phyloP scores from a whole-genome alignment of 2,113 vertebrate species.

The Lota lota region DNA sequence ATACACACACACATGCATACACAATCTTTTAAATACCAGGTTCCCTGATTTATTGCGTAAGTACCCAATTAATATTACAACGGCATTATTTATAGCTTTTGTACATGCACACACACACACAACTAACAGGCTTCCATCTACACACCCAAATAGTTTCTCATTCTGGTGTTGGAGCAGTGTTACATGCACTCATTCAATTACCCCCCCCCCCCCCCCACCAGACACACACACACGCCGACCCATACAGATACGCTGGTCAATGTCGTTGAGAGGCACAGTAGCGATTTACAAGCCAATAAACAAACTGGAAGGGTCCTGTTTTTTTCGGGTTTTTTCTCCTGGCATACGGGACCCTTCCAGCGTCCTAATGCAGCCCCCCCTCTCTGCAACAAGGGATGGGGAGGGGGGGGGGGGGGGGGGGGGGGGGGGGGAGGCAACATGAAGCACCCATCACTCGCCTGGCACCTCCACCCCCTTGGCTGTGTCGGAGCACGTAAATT shows the following conservation, averaged over 20 bases:
- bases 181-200: no score
- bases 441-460: constrained; percentile 24
- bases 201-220: not conserved
- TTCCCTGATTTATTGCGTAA: not conserved
- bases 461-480: constrained; percentile 54
- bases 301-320: constrained; percentile 17
- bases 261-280: constrained; percentile 40
- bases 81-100: no score
- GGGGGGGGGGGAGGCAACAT: not conserved
- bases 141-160: not conserved
- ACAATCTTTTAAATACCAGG: not conserved
- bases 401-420: constrained; percentile 40
- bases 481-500: constrained; percentile 52
- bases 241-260: constrained; percentile 16
- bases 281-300: constrained; percentile 50
- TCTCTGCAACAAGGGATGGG: no score
- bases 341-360: constrained; percentile 42
- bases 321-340: constrained; percentile 28
- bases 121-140: not conserved
- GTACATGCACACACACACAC: constrained; percentile 4
- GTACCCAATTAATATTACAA: no score
- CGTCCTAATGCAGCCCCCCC: constrained; percentile 38
- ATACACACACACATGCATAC: not conserved
- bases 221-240: not conserved
- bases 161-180: no score